A percentile compares a stretch with the other conserved stretches of the same genome.
Conservation (phyloP, 2,113 vertebrate species). For the Glaucidium brasilianum region DNA sequence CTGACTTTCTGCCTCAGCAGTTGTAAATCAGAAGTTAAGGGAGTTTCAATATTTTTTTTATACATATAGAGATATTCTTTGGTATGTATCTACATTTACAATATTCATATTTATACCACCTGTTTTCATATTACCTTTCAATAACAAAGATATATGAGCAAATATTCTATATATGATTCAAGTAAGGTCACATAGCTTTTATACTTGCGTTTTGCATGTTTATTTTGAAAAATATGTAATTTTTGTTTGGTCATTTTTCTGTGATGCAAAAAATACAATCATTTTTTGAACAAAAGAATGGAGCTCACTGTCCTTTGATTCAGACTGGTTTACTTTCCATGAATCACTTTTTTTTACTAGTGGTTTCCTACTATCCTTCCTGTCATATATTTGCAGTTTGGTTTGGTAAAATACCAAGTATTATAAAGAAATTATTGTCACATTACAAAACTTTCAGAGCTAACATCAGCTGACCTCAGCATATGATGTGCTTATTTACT, state of each 20-base stretch:
- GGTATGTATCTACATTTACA: background rate
- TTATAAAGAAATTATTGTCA: background rate
- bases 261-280: background rate
- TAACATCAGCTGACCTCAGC: background rate
- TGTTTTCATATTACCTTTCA: background rate
- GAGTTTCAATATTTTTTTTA: background rate
- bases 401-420: background rate
- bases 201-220: background rate
- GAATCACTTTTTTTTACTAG: background rate
- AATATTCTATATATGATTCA: background rate
- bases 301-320: background rate
- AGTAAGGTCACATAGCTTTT: background rate
- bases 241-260: background rate
- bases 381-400: background rate
- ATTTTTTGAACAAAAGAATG: background rate
- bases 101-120: background rate
- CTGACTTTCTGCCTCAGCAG: background rate
- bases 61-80: background rate
- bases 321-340: background rate
- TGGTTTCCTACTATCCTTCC: background rate
- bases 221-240: background rate
- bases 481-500: background rate
- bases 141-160: background rate
- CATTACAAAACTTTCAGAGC: background rate
- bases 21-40: background rate